These are phyloP conservation scores for Garra rufa DNA, from an alignment of 2,113 vertebrate species.

Conservation along the genomic window DNA sequence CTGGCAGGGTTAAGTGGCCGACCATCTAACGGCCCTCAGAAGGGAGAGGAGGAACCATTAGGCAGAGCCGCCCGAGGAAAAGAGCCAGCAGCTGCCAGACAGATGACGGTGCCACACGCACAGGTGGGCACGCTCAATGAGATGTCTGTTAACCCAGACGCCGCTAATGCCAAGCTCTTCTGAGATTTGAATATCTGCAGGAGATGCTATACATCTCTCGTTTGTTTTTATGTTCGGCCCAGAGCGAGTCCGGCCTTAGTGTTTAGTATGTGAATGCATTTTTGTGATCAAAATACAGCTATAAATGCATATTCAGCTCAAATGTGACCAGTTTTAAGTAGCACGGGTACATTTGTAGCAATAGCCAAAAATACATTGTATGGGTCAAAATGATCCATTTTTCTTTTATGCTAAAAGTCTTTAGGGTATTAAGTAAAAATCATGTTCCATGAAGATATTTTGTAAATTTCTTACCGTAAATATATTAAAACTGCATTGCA, in stretches of 20 bases:
- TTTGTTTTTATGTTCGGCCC: not conserved
- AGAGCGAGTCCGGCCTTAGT: not conserved
- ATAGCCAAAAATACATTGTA: too few species aligned
- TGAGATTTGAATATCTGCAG: slow-evolving; percentile 28
- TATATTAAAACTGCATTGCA: too few species aligned
- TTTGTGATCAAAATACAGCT: not conserved
- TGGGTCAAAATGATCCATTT: too few species aligned
- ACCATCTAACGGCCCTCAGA: slow-evolving; percentile 57
- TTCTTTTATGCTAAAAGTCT: too few species aligned
- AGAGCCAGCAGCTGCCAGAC: slow-evolving; percentile 63
- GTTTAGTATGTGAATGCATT: not conserved
- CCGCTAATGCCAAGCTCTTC: slow-evolving; percentile 54
- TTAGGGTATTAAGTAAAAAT: too few species aligned
- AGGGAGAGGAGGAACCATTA: slow-evolving; percentile 46
- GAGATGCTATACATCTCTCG: not conserved
- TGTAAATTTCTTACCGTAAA: too few species aligned
- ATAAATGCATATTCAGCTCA: too few species aligned
- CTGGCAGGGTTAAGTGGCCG: slow-evolving; percentile 78
- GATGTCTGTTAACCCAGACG: slow-evolving; percentile 59
- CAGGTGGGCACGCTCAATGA: slow-evolving; percentile 62
- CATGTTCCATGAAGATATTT: too few species aligned
- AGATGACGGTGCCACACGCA: slow-evolving; percentile 40
- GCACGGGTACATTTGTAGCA: too few species aligned
- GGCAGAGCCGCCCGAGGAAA: slow-evolving; percentile 56
- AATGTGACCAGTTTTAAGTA: too few species aligned